phyloP scores from a whole-genome alignment of 2,888 invertebrate genomes.

The Theretra japonica region DNA sequence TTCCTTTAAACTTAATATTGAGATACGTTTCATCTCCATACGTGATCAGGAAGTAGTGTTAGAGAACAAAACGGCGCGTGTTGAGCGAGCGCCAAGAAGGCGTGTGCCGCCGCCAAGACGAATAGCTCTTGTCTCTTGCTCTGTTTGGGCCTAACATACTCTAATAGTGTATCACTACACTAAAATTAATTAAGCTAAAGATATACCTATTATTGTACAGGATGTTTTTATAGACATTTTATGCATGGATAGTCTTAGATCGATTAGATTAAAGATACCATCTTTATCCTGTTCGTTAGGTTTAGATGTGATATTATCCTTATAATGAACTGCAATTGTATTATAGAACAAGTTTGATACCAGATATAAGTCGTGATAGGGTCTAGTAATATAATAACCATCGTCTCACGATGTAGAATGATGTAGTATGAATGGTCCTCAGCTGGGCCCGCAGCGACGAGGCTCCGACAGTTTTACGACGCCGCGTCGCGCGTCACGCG shows the following conservation, averaged over 20 bases:
- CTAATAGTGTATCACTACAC: neutral
- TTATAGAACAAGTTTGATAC: too few species aligned
- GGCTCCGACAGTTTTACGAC: constrained; percentile 20
- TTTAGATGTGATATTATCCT: too few species aligned
- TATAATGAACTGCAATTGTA: too few species aligned
- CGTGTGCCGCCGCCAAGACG: neutral
- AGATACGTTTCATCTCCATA: neutral
- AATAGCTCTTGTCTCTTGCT: neutral
- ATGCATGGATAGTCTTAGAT: too few species aligned
- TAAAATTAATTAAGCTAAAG: too few species aligned
- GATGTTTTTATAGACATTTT: too few species aligned
- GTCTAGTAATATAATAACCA: neutral
- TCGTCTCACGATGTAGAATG: neutral
- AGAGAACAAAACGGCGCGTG: neutral
- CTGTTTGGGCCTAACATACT: neutral
- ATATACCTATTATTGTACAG: too few species aligned
- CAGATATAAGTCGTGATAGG: neutral
- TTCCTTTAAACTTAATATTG: neutral
- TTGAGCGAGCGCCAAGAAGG: constrained; percentile 1
- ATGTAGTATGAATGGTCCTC: neutral
- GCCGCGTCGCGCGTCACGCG: constrained; percentile 7
- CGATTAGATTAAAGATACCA: too few species aligned
- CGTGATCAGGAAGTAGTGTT: neutral
- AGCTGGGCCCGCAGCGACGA: constrained; percentile 14
- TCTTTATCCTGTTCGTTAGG: too few species aligned